phyloP scores from a whole-genome alignment of 2,888 invertebrate species.

The Gastrophysa polygoni region DNA sequence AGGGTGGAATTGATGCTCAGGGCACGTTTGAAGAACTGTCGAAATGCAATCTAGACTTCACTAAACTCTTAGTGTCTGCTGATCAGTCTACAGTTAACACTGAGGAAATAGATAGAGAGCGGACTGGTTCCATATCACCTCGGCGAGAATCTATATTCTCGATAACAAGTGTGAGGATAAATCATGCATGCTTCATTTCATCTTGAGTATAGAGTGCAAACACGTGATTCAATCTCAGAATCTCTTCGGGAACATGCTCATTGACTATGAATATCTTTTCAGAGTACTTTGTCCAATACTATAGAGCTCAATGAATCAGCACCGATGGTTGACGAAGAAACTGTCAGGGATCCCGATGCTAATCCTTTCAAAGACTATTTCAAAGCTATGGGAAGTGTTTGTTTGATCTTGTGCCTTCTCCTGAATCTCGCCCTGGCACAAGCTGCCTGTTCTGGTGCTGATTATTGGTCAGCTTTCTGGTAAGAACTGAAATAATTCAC shows the following conservation, averaged over 20 bases:
- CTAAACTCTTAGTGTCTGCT: conserved; percentile 33
- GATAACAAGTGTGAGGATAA: not conserved
- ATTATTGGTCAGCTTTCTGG: conserved; percentile 53
- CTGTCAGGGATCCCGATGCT: conserved; percentile 24
- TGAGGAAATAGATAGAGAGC: conserved; percentile 1
- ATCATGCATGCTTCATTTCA: no score
- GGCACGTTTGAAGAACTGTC: conserved; percentile 40
- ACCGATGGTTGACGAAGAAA: conserved; percentile 34
- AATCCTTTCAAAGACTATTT: conserved; percentile 48
- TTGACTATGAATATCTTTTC: not conserved
- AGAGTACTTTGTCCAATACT: not conserved
- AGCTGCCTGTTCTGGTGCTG: conserved; percentile 45
- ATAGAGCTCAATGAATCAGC: not conserved
- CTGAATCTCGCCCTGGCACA: conserved; percentile 45
- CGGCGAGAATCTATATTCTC: not conserved
- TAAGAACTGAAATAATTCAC: no score
- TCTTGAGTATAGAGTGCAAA: no score
- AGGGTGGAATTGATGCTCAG: conserved; percentile 40
- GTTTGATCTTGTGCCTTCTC: conserved; percentile 36
- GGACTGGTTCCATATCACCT: not conserved
- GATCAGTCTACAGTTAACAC: conserved; percentile 24
- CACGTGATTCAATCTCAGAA: no score
- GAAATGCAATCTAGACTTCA: conserved; percentile 34
- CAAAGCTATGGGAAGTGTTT: conserved; percentile 41
- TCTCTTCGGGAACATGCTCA: not conserved